Evolutionary conservation across 2,797 vertebrate species (phyloP).

Genomic region (Xenops minutus): DNA sequence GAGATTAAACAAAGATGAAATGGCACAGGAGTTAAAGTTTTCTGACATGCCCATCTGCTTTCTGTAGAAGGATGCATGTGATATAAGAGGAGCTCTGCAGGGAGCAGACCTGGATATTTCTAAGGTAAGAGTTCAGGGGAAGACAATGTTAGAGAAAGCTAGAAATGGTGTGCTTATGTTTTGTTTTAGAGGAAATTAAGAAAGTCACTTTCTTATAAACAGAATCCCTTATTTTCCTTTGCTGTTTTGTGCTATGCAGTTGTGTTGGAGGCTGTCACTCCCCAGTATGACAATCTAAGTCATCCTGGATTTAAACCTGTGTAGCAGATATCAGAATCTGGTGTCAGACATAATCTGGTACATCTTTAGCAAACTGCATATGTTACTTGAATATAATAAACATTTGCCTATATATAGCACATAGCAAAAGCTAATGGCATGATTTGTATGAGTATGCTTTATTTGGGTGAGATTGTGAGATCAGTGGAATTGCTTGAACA

Average conservation of each 20-base stretch:
- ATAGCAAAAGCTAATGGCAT: not conserved
- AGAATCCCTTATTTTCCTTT: not conserved
- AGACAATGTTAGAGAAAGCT: not conserved
- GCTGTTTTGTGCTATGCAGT: not conserved
- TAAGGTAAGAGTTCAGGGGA: not conserved
- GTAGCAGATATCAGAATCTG: not conserved
- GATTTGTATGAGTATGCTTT: not conserved
- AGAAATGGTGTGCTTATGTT: not conserved
- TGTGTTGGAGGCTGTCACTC: not conserved
- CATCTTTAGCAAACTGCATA: not conserved
- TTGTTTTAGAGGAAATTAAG: not conserved
- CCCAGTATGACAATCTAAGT: not conserved
- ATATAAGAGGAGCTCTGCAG: not conserved
- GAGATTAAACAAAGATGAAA: not conserved
- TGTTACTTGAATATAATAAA: not conserved
- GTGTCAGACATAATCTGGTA: not conserved
- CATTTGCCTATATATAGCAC: not conserved
- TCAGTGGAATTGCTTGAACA: not conserved
- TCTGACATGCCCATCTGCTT: not conserved
- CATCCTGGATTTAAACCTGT: not conserved
- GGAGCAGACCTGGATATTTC: not conserved
- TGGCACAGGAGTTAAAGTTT: not conserved
- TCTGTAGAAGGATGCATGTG: not conserved
- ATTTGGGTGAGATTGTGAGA: not conserved
- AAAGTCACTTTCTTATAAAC: not conserved